Conservation (phyloP, 2,797 vertebrate species). For the Bradypodion pumilum region DNA sequence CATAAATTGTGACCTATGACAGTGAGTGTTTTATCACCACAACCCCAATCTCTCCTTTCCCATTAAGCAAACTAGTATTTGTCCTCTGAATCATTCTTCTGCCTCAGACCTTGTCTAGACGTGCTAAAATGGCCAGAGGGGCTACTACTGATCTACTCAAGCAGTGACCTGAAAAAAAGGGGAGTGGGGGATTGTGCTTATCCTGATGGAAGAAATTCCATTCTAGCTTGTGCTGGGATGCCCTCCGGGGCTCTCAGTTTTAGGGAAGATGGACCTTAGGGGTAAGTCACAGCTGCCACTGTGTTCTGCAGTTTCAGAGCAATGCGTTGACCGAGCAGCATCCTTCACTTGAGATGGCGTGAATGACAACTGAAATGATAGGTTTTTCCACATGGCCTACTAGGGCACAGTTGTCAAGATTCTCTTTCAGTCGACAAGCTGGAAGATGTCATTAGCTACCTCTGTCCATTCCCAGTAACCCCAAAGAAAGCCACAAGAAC, state of each 20-base stretch:
- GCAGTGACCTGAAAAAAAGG: conserved; percentile 57
- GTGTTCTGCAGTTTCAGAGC: conserved; percentile 3
- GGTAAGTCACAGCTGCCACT: conserved; percentile 38
- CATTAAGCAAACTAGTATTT: background rate
- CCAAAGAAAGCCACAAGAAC: background rate
- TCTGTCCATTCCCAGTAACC: background rate
- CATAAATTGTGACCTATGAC: background rate
- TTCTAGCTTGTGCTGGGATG: background rate
- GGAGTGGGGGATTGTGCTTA: conserved; percentile 17
- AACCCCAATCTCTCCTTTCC: fast-evolving
- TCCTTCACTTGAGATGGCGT: background rate
- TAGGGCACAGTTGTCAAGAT: conserved; percentile 29
- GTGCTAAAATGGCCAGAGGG: background rate
- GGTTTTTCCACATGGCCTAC: conserved; percentile 16
- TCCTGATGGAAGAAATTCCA: conserved; percentile 14
- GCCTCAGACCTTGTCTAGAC: conserved; percentile 12
- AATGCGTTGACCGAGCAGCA: conserved; percentile 19
- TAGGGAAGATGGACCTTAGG: fast-evolving
- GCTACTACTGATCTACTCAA: conserved; percentile 56
- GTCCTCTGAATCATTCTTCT: background rate
- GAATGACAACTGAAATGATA: conserved; percentile 48
- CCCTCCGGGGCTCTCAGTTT: fast-evolving
- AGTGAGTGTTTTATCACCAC: background rate
- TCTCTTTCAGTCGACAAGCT: background rate
- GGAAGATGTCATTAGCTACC: conserved; percentile 6